Evolutionary conservation across 2,113 vertebrate species (phyloP), one percentile per base, ranked within the genome.

Genomic region (Callocephalon fimbriatum): DNA sequence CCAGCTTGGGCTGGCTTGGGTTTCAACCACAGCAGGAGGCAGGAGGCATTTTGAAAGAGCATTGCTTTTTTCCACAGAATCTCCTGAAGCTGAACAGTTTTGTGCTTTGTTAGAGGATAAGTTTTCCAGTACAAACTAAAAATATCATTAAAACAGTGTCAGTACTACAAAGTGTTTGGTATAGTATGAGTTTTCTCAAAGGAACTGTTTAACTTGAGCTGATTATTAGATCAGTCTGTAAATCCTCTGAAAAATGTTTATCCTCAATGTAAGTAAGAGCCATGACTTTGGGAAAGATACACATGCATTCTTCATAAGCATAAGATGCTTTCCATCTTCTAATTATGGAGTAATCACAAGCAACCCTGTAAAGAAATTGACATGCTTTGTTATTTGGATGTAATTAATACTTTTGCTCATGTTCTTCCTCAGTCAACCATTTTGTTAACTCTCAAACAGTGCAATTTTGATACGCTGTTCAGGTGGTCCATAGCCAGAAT

Each of bases 181-280:
- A n/a, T 3, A 7, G 32, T 31, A 19, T 65, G 29, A 50, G 8
- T 81, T 78, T 84, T 95, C 77, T 91, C 51, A 85, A 59, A 80
- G 8, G 27, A 85, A 8, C 16, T 5, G 1, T 68, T 94, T 38
- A 87, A 20, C 26, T 74, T 54, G 22, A 77, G 40, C 38, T 81
- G 62, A 75, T 86, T 62, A 54, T 83, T 88, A 84, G 35, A 54
- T 84, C 18, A 47, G 26, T 67, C 65, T 83, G 25, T 76, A 95
- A 95, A 77, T 50, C 37, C 29, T 61, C 17, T 4, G 3, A 48
- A 80, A 79, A 76, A 61, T 38, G 21, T 42, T 62, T 54, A 20
- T 70, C 48, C 48, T 88, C 40, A 15, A 0, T 59, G 6, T 42
- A 86, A 67, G 31, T 54, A 86, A 71, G 31, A 50, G 27, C 84